These are phyloP conservation scores for Tympanuchus pallidicinctus DNA, from an alignment of 2,113 vertebrate genomes.

Conservation along the genomic window DNA sequence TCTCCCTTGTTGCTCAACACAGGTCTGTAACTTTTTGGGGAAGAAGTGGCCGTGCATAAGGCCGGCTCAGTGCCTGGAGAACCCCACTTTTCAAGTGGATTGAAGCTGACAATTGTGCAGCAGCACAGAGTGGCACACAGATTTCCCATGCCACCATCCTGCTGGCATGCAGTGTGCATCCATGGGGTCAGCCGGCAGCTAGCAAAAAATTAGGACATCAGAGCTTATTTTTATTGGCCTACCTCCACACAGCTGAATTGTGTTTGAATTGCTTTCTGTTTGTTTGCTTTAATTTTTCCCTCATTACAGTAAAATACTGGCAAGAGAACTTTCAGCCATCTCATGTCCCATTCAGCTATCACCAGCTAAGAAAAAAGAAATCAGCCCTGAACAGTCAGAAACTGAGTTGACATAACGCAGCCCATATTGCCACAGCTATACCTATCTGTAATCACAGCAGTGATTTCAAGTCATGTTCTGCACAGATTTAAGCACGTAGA, in stretches of 20 bases:
- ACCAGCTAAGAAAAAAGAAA: neutral
- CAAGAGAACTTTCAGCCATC: neutral
- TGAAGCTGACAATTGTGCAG: neutral
- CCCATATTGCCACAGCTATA: neutral
- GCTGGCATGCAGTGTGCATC: neutral
- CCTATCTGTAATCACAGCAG: neutral
- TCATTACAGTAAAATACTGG: conserved; percentile 30
- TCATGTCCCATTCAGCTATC: neutral
- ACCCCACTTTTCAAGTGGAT: neutral
- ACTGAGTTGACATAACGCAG: neutral
- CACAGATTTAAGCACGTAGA: neutral
- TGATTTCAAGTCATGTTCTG: neutral
- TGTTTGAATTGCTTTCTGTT: neutral
- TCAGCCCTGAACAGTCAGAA: neutral
- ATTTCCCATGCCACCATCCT: rapidly evolving
- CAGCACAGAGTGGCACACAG: neutral
- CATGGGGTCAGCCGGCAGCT: neutral
- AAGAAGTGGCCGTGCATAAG: neutral
- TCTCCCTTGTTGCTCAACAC: neutral
- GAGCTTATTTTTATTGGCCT: conserved; percentile 28
- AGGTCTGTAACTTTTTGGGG: rapidly evolving
- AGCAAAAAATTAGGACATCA: neutral
- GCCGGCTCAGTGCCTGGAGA: neutral
- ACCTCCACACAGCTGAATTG: neutral
- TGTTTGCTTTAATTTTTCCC: conserved; percentile 55